A percentile compares a stretch with the other conserved stretches of the same genome.
These are phyloP conservation scores for Myotis pilosus DNA, from an alignment of 2,797 vertebrate genomes.

Conservation along the genomic window DNA sequence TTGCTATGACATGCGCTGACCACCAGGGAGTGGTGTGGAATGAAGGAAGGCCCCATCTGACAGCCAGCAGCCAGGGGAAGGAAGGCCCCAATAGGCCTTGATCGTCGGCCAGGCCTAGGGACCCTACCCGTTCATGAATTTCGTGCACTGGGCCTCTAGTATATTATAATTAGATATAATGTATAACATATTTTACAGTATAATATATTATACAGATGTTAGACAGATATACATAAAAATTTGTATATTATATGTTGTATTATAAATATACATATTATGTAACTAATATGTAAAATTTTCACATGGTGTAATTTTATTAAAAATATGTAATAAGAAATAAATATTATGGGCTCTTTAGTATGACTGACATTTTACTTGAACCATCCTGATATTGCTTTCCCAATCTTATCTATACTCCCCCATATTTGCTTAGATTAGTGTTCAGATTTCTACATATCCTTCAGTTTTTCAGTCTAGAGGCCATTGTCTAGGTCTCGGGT, in stretches of 20 bases:
- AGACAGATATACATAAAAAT: neutral
- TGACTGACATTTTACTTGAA: neutral
- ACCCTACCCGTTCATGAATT: too few species aligned
- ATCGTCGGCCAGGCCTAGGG: too few species aligned
- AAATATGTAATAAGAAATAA: neutral
- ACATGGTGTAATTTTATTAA: neutral
- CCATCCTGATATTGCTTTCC: neutral
- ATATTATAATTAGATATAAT: neutral
- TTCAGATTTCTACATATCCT: neutral
- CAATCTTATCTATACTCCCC: neutral
- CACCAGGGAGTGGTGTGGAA: too few species aligned
- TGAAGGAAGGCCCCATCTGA: too few species aligned
- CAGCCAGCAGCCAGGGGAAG: too few species aligned
- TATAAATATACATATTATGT: neutral
- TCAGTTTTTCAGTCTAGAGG: constrained; percentile 29
- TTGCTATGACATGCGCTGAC: too few species aligned
- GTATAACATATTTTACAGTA: neutral
- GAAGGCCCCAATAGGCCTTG: too few species aligned
- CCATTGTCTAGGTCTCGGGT: neutral
- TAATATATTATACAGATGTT: neutral
- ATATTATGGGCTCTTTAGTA: neutral
- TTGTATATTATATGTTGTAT: neutral
- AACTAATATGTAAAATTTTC: neutral
- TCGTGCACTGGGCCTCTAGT: too few species aligned
- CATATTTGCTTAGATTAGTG: neutral